Evolutionary conservation across 2,888 invertebrate species (phyloP).

Genomic region (Petrolisthes manimaculis): DNA sequence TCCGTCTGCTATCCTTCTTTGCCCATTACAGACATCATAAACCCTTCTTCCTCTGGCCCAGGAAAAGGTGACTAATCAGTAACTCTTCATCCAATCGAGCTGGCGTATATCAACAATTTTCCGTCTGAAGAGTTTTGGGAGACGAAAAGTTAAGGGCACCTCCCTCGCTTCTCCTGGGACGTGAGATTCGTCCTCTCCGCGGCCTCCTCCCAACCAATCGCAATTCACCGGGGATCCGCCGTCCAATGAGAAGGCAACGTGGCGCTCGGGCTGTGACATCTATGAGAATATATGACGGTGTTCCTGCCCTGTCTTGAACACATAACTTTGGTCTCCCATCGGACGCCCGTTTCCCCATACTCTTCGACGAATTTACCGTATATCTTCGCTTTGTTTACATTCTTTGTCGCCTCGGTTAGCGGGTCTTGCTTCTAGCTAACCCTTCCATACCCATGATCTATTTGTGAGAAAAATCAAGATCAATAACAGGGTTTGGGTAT

Average conservation of each 20-base stretch:
- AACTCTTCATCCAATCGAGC: slow-evolving; percentile 49
- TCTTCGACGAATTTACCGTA: slow-evolving; percentile 20
- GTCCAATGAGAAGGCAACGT: slow-evolving; percentile 44
- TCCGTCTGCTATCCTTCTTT: slow-evolving; percentile 2
- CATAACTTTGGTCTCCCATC: slow-evolving; percentile 20
- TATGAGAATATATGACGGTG: slow-evolving; percentile 58
- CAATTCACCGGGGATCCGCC: slow-evolving; percentile 27
- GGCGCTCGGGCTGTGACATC: slow-evolving; percentile 50
- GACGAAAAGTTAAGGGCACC: background rate
- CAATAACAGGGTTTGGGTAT: background rate
- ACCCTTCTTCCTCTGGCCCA: slow-evolving; percentile 7
- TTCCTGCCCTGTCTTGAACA: slow-evolving; percentile 35
- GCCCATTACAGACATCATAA: slow-evolving; percentile 23
- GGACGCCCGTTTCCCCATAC: slow-evolving; percentile 14
- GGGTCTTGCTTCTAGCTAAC: background rate
- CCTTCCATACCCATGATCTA: background rate
- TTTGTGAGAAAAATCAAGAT: background rate
- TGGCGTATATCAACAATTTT: slow-evolving; percentile 42
- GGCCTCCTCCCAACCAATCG: slow-evolving; percentile 35
- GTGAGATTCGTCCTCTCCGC: slow-evolving; percentile 45
- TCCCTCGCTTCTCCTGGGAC: slow-evolving; percentile 26
- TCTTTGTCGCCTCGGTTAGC: background rate
- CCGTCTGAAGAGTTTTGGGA: slow-evolving; percentile 32
- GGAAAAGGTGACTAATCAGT: slow-evolving; percentile 41
- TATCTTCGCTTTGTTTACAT: slow-evolving; percentile 37